Base-by-base conservation (phyloP, 2,888 invertebrate genomes). In the Drosophila emarginata region DNA sequence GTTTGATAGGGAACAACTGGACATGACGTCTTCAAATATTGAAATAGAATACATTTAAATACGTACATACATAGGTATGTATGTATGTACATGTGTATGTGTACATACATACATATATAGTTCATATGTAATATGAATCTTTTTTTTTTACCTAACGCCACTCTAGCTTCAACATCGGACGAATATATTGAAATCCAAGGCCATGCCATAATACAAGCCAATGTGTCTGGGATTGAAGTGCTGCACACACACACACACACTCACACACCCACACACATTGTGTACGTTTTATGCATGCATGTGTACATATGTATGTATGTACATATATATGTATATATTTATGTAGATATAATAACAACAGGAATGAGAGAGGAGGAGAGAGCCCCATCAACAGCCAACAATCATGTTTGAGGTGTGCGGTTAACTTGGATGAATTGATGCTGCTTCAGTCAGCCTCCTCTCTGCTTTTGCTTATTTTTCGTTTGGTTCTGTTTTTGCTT, bases 391-490 rank as follows among this genome's bases (percentile, higher is more conserved):
- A 61, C 70, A 61, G 40, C 53, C 59, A 67, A 63, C 36, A 62
- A 63, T 37, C 63, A 69, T 69, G 69, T 63, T 69, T 69, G 71
- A 57, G 69, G 69, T 70, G 62, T 70, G 53, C 71, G 71, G 69
- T 69, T 69, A 69, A 70, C 69, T 70, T 70, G 71, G 71, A 70
- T 70, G 63, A 53, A 53, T 39, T 80, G 85, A 81, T 80, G 82
- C 79, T 79, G 87, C 51, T 37, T 53, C 28, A 60, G 45, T 45
- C 45, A 21, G 45, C 21, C 21, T 11, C 12, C 71, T 78, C 76
- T 76, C 72, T 67, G 80, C 68, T 73, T 53, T 66, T 32, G 32
- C 54, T 65, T 32, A 32, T 32, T 32, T 32, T 32, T 32, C 32
- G 32, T 32, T 9, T 9, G 32, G 32, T 32, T 32, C 32, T 28